Evolutionary conservation across 2,797 vertebrate species (phyloP), one percentile per base, ranked within the genome.

Genomic region (Synanceia verrucosa): DNA sequence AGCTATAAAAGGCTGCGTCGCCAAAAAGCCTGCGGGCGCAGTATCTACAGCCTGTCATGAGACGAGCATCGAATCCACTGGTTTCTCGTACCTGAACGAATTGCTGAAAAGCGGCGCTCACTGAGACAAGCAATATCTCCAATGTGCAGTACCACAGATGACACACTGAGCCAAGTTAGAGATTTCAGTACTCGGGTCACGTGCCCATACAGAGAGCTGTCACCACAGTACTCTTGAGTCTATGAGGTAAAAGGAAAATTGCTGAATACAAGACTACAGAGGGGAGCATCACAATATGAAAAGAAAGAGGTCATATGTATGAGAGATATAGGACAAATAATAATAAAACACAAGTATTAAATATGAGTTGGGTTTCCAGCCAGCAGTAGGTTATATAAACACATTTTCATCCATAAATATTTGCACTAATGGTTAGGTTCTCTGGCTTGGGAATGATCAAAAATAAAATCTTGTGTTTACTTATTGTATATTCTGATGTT

Each of bases 21-120:
- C 52, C 64, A 86, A 77, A n/a, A 56, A 55, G 67, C 73, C 86
- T n/a, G 85, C 78, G 65, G 85, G 68, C 76, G 13, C 44, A 50
- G 65, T 34, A 75, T 84, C 79, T 74, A 70, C 67, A 69, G 69
- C 70, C 77, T 85, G 81, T 84, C 86, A 82, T 36, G 61, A 79
- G 82, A 76, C n/a, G 8, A 76, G 76, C 72, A 33, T 31, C 56
- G 65, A 75, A 74, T 85, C 65, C 73, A 47, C 51, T 65, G 76
- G 48, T 82, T 81, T 79, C 76, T 69, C 72, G 69, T 73, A 83
- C 84, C 86, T 81, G 78, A 91, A 87, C 72, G 26, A 88, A 89
- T 89, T 4, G n/a, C 63, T 82, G 77, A 78, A 86, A 90, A 75
- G 79, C 70, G 11, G 75, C 76, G 65, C 81, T 83, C 64, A 48